Percentiles rank a stretch among this genome's conserved stretches.
These are phyloP conservation scores for Carollia perspicillata DNA, from an alignment of 2,113 vertebrate species.

Conservation along the genomic window DNA sequence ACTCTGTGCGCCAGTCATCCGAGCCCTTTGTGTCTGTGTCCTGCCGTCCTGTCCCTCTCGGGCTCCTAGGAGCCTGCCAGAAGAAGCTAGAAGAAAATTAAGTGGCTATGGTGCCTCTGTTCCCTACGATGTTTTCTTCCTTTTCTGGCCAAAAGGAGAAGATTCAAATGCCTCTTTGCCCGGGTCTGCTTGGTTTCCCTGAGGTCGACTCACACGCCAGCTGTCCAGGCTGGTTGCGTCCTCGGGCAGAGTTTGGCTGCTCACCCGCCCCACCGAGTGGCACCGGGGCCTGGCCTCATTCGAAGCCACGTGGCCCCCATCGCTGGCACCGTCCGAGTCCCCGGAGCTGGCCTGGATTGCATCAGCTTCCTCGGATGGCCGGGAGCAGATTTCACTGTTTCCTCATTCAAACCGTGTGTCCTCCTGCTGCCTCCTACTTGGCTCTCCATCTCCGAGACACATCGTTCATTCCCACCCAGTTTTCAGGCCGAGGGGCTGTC, in stretches of 20 bases:
- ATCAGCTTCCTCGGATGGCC: slow-evolving; percentile 30
- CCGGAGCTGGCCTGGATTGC: slow-evolving; percentile 1
- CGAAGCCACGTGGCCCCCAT: slow-evolving; percentile 44
- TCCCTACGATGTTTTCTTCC: not conserved
- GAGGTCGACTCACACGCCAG: slow-evolving; percentile 47
- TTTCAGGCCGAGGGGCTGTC: not conserved
- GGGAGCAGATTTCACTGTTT: slow-evolving; percentile 25
- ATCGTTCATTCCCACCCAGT: not conserved
- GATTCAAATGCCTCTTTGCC: slow-evolving; percentile 12
- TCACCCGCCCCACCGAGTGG: not conserved
- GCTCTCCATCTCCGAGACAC: not conserved
- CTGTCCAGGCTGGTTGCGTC: slow-evolving; percentile 41
- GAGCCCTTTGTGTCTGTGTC: fast-evolving
- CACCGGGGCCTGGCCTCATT: slow-evolving; percentile 37
- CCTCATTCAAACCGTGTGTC: not conserved
- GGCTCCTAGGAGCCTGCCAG: not conserved
- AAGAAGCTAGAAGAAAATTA: not conserved
- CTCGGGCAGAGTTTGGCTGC: slow-evolving; percentile 21
- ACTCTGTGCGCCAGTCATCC: fast-evolving
- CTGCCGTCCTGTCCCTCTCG: not conserved
- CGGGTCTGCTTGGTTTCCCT: not conserved
- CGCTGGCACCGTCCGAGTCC: not conserved
- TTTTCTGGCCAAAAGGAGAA: not conserved
- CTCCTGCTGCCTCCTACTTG: not conserved
- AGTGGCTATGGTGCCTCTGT: not conserved